A percentile compares a stretch with the other conserved stretches of the same genome.
Conservation (phyloP, 2,113 vertebrate genomes). For the Ceratotherium simum region DNA sequence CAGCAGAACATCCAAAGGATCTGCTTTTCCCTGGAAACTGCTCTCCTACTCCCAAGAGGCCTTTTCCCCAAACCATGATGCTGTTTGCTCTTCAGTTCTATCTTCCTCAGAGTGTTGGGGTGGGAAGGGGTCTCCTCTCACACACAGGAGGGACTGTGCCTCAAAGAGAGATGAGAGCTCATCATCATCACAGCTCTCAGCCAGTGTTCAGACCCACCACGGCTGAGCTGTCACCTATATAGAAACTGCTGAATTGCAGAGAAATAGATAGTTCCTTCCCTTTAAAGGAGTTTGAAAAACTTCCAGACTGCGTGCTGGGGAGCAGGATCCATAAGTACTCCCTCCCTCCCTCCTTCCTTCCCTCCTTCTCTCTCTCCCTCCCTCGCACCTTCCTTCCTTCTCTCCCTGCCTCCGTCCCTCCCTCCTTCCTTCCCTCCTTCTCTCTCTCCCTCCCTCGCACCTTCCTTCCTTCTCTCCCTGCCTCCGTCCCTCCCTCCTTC, state of each 20-base stretch:
- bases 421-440: neutral
- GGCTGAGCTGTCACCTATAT: accelerated
- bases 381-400: accelerated
- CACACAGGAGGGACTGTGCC: accelerated
- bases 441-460: neutral
- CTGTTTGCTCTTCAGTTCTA: too few relatives aligned
- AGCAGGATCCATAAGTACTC: neutral
- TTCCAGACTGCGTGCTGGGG: neutral
- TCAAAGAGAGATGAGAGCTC: accelerated
- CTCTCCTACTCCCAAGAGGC: neutral
- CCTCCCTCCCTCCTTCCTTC: neutral
- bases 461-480: neutral
- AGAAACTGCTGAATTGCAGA: neutral
- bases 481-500: neutral
- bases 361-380: neutral
- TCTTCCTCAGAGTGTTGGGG: accelerated
- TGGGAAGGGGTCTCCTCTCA: neutral
- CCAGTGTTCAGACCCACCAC: accelerated
- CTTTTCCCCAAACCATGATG: accelerated
- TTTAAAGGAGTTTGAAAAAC: neutral
- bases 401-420: too few relatives aligned
- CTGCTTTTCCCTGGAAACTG: neutral
- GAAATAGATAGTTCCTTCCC: neutral
- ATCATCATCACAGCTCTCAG: accelerated
- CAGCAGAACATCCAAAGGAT: neutral